These are phyloP conservation scores for Hemicentrotus pulcherrimus DNA, from an alignment of 35 echinoderm and acorn worm species.

Conservation along the genomic window DNA sequence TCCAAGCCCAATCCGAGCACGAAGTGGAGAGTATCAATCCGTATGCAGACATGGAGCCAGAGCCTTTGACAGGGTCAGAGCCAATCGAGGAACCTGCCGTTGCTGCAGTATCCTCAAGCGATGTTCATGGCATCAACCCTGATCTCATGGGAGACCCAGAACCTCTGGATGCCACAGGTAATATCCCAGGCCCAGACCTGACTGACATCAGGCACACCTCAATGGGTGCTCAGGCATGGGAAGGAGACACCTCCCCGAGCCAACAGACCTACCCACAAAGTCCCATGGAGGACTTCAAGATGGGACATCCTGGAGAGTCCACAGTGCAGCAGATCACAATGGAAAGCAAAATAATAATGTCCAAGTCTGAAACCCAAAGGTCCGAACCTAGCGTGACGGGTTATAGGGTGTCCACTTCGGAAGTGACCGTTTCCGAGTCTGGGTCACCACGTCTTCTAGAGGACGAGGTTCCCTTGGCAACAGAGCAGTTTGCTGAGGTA, in stretches of 20 bases:
- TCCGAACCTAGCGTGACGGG: conserved; percentile 30
- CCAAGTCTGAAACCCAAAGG: conserved; percentile 38
- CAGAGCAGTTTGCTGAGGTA: conserved; percentile 81
- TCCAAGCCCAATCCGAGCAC: not conserved
- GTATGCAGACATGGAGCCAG: conserved; percentile 69
- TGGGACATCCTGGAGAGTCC: conserved; percentile 61
- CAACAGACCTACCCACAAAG: conserved; percentile 17
- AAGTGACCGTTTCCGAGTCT: conserved; percentile 91
- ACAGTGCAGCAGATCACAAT: conserved; percentile 78
- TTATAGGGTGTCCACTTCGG: conserved; percentile 50
- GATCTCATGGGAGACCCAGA: conserved; percentile 81
- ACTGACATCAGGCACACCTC: conserved; percentile 66
- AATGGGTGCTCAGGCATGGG: conserved; percentile 76
- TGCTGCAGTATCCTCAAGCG: conserved; percentile 65
- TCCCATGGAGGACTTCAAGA: conserved; percentile 38
- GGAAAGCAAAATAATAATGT: conserved; percentile 57
- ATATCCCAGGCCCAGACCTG: conserved; percentile 79
- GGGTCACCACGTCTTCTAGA: conserved; percentile 53
- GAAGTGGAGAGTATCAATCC: conserved; percentile 56
- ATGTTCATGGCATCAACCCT: conserved; percentile 90
- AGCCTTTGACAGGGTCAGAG: conserved; percentile 39
- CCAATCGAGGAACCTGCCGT: conserved; percentile 63
- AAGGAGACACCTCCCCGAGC: conserved; percentile 57
- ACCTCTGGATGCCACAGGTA: conserved; percentile 58
- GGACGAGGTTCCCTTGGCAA: conserved; percentile 66